phyloP scores from a whole-genome alignment of 2,797 vertebrate species.

The Halcyon badia region DNA sequence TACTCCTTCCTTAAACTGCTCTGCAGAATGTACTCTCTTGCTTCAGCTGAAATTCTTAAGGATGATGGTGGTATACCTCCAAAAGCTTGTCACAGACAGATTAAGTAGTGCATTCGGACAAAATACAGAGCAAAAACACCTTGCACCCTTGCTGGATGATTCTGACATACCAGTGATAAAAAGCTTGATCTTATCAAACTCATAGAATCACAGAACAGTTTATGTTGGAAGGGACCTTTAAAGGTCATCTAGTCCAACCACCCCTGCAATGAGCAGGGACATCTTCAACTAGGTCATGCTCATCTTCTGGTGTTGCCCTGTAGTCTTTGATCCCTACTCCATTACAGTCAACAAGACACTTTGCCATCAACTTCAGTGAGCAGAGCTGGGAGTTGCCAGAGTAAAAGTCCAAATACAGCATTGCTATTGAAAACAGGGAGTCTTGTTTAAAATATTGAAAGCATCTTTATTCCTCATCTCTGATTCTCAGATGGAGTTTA shows the following conservation, averaged over 20 bases:
- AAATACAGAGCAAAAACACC: neutral
- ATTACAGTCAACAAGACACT: neutral
- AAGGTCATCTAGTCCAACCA: neutral
- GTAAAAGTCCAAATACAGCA: neutral
- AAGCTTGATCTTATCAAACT: neutral
- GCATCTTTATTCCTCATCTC: conserved; percentile 5
- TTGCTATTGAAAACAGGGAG: neutral
- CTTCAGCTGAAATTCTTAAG: neutral
- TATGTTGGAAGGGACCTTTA: neutral
- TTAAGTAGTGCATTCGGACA: neutral
- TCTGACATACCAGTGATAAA: neutral
- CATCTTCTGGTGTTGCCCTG: neutral
- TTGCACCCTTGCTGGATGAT: neutral
- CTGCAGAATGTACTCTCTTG: neutral
- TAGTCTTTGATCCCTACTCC: neutral
- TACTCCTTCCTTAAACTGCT: neutral
- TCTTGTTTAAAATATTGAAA: neutral
- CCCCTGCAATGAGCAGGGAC: neutral
- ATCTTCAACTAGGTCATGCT: neutral
- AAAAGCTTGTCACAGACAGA: neutral
- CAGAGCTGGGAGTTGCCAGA: neutral
- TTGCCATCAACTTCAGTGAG: neutral
- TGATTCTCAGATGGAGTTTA: conserved; percentile 14
- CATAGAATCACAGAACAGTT: neutral
- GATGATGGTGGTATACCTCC: neutral